These are phyloP conservation scores for Maniola hyperantus DNA, from an alignment of 2,888 invertebrate genomes.

Conservation along the genomic window DNA sequence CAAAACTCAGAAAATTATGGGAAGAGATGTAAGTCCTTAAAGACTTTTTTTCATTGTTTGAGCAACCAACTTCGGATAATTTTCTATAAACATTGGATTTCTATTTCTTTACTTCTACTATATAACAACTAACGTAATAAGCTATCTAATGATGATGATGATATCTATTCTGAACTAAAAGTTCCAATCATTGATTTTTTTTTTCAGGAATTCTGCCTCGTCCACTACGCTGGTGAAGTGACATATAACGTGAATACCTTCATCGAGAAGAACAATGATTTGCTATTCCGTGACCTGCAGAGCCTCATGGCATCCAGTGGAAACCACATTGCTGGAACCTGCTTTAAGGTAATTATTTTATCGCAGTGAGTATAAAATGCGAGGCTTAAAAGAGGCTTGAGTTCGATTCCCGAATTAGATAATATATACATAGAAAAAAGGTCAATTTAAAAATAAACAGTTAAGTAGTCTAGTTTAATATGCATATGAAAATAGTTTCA, in stretches of 20 bases:
- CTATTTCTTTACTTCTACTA: too few relatives aligned
- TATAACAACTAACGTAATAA: neutral
- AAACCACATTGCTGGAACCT: conserved; percentile 66
- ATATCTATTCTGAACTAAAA: neutral
- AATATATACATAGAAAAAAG: too few relatives aligned
- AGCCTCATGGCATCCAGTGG: conserved; percentile 88
- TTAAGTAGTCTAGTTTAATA: too few relatives aligned
- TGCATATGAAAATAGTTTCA: too few relatives aligned
- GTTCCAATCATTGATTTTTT: neutral
- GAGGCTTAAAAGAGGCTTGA: too few relatives aligned
- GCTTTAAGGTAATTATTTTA: conserved; percentile 62
- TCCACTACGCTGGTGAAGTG: conserved; percentile 97
- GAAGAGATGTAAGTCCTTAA: conserved; percentile 85
- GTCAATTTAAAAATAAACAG: too few relatives aligned
- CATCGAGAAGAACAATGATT: conserved; percentile 96
- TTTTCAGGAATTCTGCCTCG: conserved; percentile 91
- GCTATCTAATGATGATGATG: too few relatives aligned
- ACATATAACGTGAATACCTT: conserved; percentile 94
- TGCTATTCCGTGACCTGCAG: conserved; percentile 93
- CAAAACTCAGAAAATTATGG: conserved; percentile 92
- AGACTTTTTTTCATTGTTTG: too few relatives aligned
- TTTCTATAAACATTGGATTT: too few relatives aligned
- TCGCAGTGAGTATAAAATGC: too few relatives aligned
- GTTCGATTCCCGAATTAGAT: too few relatives aligned
- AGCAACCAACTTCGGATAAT: too few relatives aligned